These are phyloP conservation scores for Oncorhynchus kisutch DNA, from an alignment of 2,113 vertebrate genomes.

Conservation along the genomic window DNA sequence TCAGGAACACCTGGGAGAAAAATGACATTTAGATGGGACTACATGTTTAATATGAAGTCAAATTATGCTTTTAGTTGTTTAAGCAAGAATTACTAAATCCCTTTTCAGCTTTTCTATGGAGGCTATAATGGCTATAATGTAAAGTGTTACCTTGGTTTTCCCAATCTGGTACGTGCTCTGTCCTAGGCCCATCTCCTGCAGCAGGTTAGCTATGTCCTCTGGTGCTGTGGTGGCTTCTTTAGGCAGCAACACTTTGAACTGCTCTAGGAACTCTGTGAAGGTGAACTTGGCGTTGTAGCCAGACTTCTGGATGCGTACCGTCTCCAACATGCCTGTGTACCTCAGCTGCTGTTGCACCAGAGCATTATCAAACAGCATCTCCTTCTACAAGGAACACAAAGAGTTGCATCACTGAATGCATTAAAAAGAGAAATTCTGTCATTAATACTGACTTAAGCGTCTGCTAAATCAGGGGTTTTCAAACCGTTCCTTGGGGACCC, in stretches of 20 bases:
- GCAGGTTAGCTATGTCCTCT: conserved; percentile 79
- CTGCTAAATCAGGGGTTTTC: not conserved
- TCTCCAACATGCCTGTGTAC: conserved; percentile 87
- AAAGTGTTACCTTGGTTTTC: conserved; percentile 82
- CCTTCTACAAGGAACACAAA: conserved; percentile 72
- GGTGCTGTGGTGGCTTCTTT: conserved; percentile 73
- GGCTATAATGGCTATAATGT: too few species aligned
- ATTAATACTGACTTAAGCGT: not conserved
- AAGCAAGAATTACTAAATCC: too few species aligned
- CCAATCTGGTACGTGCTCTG: conserved; percentile 87
- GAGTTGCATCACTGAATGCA: not conserved
- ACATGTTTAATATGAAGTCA: not conserved
- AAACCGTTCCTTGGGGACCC: too few species aligned
- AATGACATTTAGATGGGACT: not conserved
- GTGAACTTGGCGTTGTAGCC: conserved; percentile 92
- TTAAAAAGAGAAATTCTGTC: not conserved
- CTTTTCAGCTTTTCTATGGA: too few species aligned
- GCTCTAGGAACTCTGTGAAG: conserved; percentile 86
- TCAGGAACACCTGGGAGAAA: conserved; percentile 85
- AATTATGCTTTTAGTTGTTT: too few species aligned
- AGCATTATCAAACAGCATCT: conserved; percentile 85
- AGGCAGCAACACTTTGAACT: conserved; percentile 87
- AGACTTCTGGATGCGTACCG: conserved; percentile 83
- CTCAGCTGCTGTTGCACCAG: conserved; percentile 89
- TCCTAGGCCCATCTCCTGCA: conserved; percentile 77